Evolutionary conservation across 1,140 invertebrate species (phyloP), one percentile per base, ranked within the genome.

Genomic region (Anoplolepis gracilipes): DNA sequence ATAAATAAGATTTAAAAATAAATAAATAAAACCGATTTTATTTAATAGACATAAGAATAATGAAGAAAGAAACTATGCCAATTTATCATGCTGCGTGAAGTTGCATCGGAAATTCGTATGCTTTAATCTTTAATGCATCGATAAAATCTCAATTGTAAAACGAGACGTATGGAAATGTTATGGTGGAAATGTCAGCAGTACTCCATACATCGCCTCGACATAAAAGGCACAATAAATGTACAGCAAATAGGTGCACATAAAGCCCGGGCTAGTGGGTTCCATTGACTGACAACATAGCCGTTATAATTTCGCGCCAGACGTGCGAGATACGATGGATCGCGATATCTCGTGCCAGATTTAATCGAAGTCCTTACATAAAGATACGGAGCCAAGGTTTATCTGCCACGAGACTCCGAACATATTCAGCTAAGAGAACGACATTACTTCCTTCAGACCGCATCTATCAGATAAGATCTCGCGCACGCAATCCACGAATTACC

Each of bases 151-250:
- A 85, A 88, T 82, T 89, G 73, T 61, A 19, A 55, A 42, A 53
- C 33, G 30, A 70, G 82, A 55, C n/a, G 25, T 16, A 30, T 46
- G 46, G 25, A 73, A 73, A 49, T 49, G 36, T 73, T 46, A n/a
- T n/a, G 13, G 13, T 33, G 0, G 33, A 4, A n/a, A n/a, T n/a
- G n/a, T n/a, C n/a, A n/a, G n/a, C n/a, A n/a, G 49, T 55, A n/a
- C 5, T 82, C 36, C 28, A 59, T 55, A 33, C 36, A 75, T 46
- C 11, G 64, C 76, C 65, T 81, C 6, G 69, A 85, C 85, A 90
- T 91, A 89, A 81, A 90, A 92, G 84, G 87, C 73, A 85, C 84
- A 89, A n/a, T 93, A 93, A 92, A 93, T 84, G 90, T 90, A 86
- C 62, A 85, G 90, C 90, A 91, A 92, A 93, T 92, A 92, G 91